phyloP scores from a whole-genome alignment of 2,113 vertebrate genomes.

The Anhinga rufa region DNA sequence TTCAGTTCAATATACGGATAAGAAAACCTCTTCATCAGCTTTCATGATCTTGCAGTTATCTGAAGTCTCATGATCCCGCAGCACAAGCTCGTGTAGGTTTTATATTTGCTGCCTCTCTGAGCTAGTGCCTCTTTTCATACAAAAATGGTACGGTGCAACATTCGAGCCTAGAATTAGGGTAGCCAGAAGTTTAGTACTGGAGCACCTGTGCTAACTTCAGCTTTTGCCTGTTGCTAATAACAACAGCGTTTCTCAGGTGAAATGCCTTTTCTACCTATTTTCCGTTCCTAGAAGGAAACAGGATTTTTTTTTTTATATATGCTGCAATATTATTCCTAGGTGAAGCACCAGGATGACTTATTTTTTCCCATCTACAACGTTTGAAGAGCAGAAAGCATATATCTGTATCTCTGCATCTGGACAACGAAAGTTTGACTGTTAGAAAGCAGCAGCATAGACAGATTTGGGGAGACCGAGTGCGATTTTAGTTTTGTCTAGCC shows the following conservation, averaged over 20 bases:
- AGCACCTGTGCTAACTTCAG: background rate
- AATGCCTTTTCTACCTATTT: background rate
- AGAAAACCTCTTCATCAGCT: background rate
- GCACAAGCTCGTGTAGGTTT: background rate
- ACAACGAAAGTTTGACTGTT: background rate
- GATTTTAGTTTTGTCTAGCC: background rate
- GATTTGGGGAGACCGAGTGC: background rate
- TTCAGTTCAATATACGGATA: background rate
- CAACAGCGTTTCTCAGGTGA: background rate
- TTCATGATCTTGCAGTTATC: background rate
- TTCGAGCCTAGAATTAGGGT: background rate
- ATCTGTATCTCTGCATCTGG: background rate
- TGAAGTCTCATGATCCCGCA: background rate
- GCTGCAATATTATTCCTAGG: background rate
- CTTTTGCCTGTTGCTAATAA: background rate
- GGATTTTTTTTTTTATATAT: background rate
- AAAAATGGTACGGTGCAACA: accelerated
- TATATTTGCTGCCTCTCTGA: background rate
- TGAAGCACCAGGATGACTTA: background rate
- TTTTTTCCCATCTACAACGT: background rate
- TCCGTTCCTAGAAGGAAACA: background rate
- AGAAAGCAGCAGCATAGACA: background rate
- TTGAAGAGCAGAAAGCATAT: background rate
- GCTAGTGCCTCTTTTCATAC: background rate
- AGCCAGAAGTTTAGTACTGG: background rate